These are phyloP conservation scores for Drosophila sturtevanti DNA, from an alignment of 1,140 invertebrate species.

Conservation along the genomic window DNA sequence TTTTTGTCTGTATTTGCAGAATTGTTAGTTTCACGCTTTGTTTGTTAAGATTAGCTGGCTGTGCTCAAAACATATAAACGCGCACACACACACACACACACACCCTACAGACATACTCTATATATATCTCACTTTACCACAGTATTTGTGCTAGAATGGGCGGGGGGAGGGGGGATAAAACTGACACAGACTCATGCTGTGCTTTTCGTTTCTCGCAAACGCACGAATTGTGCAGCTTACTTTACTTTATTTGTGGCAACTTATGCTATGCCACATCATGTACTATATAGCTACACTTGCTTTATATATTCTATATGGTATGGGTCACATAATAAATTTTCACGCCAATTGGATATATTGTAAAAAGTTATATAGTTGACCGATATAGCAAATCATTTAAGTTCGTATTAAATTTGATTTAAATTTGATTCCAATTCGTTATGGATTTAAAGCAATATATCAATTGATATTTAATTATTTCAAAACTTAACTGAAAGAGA, in stretches of 20 bases:
- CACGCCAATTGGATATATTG: background rate
- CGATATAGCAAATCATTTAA: background rate
- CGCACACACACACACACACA: background rate
- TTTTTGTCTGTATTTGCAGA: slow-evolving; percentile 76
- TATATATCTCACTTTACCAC: background rate
- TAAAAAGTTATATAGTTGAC: background rate
- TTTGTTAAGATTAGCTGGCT: slow-evolving; percentile 78
- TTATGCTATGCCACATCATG: slow-evolving; percentile 51
- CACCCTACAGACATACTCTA: background rate
- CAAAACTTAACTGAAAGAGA: no score
- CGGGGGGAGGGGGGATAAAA: background rate
- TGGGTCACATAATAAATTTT: background rate
- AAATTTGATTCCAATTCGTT: background rate
- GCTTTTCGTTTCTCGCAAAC: slow-evolving; percentile 44
- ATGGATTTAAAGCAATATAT: no score
- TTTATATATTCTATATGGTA: slow-evolving; percentile 25
- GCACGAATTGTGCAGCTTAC: slow-evolving; percentile 68
- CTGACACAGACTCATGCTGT: slow-evolving; percentile 20
- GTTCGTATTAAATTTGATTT: slow-evolving; percentile 3
- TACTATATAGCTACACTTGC: slow-evolving; percentile 43
- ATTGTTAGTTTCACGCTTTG: slow-evolving; percentile 81
- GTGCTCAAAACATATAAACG: slow-evolving; percentile 21
- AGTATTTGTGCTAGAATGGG: background rate
- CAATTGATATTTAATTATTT: no score
- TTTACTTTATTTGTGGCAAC: slow-evolving; percentile 67